Percentiles rank a stretch among this genome's conserved stretches.
These are phyloP conservation scores for Cephus runcator DNA, from an alignment of 2,888 invertebrate genomes.

Conservation along the genomic window DNA sequence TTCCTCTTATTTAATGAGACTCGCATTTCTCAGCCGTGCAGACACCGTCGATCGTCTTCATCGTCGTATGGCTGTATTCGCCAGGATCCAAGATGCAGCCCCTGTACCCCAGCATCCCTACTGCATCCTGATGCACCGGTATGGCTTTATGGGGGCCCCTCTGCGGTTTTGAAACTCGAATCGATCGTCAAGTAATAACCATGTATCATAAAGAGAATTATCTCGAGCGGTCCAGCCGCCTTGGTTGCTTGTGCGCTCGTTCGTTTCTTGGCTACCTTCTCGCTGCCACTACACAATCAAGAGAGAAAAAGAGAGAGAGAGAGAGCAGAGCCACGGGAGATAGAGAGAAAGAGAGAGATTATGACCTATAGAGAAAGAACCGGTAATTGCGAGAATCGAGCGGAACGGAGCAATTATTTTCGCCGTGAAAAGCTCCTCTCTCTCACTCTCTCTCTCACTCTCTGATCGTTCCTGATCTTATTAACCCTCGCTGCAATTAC, in stretches of 20 bases:
- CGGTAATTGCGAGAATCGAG: slow-evolving; percentile 33
- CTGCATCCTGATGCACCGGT: no score
- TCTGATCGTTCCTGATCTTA: neutral
- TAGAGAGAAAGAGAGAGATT: neutral
- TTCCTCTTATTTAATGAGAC: slow-evolving; percentile 40
- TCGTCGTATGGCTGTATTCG: slow-evolving; percentile 21
- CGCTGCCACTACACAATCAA: no score
- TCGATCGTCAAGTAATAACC: slow-evolving; percentile 35
- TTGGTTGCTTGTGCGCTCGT: no score
- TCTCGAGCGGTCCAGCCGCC: slow-evolving; percentile 17
- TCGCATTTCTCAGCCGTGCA: slow-evolving; percentile 38
- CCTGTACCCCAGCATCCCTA: no score
- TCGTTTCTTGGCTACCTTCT: slow-evolving; percentile 11
- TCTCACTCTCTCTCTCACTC: neutral
- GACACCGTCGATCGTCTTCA: slow-evolving; percentile 1
- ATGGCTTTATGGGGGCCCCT: neutral
- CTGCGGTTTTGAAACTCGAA: slow-evolving; percentile 24
- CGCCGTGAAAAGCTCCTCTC: slow-evolving; percentile 11
- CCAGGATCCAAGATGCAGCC: no score
- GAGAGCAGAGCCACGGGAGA: no score
- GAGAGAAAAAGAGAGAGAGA: no score
- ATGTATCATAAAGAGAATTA: slow-evolving; percentile 34
- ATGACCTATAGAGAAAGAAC: no score
- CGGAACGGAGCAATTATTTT: slow-evolving; percentile 38
- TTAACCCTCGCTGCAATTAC: no score